These are phyloP conservation scores for Drosophila prosaltans DNA, from an alignment of 1,140 invertebrate species.

Conservation along the genomic window DNA sequence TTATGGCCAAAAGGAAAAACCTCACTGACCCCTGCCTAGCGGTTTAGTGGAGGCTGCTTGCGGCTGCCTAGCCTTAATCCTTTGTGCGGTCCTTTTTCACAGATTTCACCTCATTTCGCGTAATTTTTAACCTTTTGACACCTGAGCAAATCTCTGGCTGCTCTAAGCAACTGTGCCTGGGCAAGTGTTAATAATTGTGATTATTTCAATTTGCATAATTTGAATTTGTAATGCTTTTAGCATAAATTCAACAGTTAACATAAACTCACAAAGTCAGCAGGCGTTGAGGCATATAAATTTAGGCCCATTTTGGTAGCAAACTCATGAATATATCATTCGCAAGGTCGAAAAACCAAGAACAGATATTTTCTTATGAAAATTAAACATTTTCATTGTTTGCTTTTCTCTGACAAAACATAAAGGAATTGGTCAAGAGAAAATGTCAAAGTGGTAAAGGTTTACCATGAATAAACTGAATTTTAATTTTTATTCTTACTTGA, in stretches of 20 bases:
- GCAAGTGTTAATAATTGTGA: slow-evolving; percentile 59
- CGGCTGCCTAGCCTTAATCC: slow-evolving; percentile 21
- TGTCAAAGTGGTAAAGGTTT: neutral
- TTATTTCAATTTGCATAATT: slow-evolving; percentile 53
- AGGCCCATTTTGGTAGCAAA: neutral
- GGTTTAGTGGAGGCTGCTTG: slow-evolving; percentile 34
- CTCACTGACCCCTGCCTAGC: slow-evolving; percentile 15
- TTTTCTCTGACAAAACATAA: neutral
- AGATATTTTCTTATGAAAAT: neutral
- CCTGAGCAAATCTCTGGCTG: slow-evolving; percentile 21
- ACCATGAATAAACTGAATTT: neutral
- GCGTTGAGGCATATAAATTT: neutral
- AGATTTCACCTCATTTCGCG: slow-evolving; percentile 20
- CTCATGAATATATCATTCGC: slow-evolving; percentile 1
- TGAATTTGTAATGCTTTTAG: slow-evolving; percentile 35
- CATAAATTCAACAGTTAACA: slow-evolving; percentile 27
- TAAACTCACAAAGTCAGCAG: neutral
- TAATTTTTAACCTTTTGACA: slow-evolving; percentile 42
- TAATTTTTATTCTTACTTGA: no score
- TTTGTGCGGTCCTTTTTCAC: slow-evolving; percentile 17
- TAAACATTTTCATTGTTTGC: neutral
- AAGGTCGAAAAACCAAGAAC: neutral
- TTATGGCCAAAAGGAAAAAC: slow-evolving; percentile 18
- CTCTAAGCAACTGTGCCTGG: slow-evolving; percentile 12
- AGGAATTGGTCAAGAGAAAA: neutral